Evolutionary conservation across 2,113 vertebrate species (phyloP).

Genomic region (Lanius collurio): DNA sequence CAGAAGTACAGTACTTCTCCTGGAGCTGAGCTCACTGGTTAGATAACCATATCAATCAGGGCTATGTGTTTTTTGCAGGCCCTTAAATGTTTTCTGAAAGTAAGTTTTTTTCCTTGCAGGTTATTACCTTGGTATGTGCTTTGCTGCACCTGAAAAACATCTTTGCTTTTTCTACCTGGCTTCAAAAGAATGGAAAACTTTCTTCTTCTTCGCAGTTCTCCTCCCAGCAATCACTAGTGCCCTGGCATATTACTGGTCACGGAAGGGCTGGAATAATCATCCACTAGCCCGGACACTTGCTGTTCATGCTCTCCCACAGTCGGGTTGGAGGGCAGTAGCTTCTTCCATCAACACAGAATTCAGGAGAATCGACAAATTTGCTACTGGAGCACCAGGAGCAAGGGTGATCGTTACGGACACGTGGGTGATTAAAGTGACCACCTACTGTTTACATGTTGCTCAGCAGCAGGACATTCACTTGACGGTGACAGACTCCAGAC

Average conservation of each 20-base stretch:
- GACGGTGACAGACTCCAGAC: conserved; percentile 84
- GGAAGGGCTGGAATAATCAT: conserved; percentile 80
- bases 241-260: conserved; percentile 85
- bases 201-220: conserved; percentile 73
- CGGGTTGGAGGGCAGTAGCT: conserved; percentile 83
- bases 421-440: conserved; percentile 91
- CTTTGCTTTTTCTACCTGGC: conserved; percentile 75
- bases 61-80: neutral
- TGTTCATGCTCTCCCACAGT: conserved; percentile 73
- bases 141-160: conserved; percentile 87
- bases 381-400: conserved; percentile 83
- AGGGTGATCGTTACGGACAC: conserved; percentile 90
- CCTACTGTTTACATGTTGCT: conserved; percentile 83
- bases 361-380: conserved; percentile 91
- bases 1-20: neutral
- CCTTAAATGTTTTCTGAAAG: neutral
- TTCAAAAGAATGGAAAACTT: conserved; percentile 78
- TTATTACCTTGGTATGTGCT: conserved; percentile 92
- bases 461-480: conserved; percentile 88
- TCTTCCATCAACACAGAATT: conserved; percentile 89
- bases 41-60: neutral
- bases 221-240: conserved; percentile 71
- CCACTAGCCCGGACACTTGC: conserved; percentile 79
- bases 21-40: neutral
- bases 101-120: conserved; percentile 69